These are phyloP conservation scores for Thymallus thymallus DNA, from an alignment of 2,113 vertebrate species.

Conservation along the genomic window DNA sequence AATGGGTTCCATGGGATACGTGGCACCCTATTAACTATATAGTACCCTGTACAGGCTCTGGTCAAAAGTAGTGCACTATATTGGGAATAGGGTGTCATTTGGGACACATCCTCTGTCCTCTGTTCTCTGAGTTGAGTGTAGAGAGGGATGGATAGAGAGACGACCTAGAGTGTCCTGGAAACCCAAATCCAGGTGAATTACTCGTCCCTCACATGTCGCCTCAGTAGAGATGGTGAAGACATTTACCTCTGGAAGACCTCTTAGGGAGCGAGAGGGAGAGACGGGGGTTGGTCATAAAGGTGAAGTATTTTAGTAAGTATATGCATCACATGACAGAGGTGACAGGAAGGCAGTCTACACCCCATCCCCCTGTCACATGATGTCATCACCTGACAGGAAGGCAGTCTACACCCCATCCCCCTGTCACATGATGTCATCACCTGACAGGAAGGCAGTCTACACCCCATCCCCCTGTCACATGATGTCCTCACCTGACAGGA, in stretches of 20 bases:
- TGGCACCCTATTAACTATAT: too few relatives aligned
- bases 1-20: too few relatives aligned
- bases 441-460: too few relatives aligned
- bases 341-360: not conserved
- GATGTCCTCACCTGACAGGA: too few relatives aligned
- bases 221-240: slow-evolving; percentile 37
- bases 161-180: slow-evolving; percentile 24
- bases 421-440: too few relatives aligned
- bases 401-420: too few relatives aligned
- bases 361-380: too few relatives aligned
- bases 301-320: slow-evolving; percentile 25
- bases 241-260: slow-evolving; percentile 31
- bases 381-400: too few relatives aligned
- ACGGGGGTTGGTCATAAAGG: slow-evolving; percentile 34
- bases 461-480: too few relatives aligned
- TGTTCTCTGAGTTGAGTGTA: not conserved
- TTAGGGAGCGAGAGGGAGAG: not conserved
- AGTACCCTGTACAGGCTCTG: too few relatives aligned
- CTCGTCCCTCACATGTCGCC: slow-evolving; percentile 26
- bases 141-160: not conserved
- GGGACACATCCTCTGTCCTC: not conserved
- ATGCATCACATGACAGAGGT: slow-evolving; percentile 14
- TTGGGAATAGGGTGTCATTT: not conserved
- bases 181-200: slow-evolving; percentile 38
- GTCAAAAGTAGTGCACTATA: too few relatives aligned